Evolutionary conservation across 2,888 invertebrate species (phyloP).

Genomic region (Drosophila dives): DNA sequence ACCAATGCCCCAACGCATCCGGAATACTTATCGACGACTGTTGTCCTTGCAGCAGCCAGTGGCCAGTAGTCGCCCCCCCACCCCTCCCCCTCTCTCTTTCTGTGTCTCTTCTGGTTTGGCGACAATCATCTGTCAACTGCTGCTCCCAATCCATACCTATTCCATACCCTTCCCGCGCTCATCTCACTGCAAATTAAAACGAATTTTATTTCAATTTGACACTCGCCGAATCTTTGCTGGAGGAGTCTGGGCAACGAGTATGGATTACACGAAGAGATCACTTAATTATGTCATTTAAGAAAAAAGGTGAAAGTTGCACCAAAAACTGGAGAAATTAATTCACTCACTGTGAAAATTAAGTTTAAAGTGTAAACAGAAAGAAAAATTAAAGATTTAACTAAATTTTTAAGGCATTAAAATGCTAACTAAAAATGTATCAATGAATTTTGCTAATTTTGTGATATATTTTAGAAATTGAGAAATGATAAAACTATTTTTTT

Average conservation of each 20-base stretch:
- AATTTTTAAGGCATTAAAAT: too few species aligned
- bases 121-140: conserved; percentile 22
- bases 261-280: conserved; percentile 5
- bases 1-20: conserved; percentile 15
- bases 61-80: neutral
- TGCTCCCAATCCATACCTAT: neutral
- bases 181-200: conserved; percentile 58
- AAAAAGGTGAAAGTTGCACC: conserved; percentile 28
- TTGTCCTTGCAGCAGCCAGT: conserved; percentile 55
- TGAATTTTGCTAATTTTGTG: neutral
- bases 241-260: conserved; percentile 15
- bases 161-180: neutral
- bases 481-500: neutral
- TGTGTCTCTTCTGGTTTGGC: neutral
- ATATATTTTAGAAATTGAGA: neutral
- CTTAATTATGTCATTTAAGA: conserved; percentile 41
- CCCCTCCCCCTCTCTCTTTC: neutral
- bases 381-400: neutral
- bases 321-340: conserved; percentile 21
- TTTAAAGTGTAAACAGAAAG: neutral
- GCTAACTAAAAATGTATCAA: neutral
- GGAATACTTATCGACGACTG: conserved; percentile 52
- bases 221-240: conserved; percentile 33
- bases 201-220: conserved; percentile 64
- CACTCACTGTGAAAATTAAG: conserved; percentile 3